Percentiles rank a stretch among this genome's conserved stretches.
Evolutionary conservation across 53 echinoderm and acorn worm species (phyloP).

Genomic region (Echinarachnius parma): DNA sequence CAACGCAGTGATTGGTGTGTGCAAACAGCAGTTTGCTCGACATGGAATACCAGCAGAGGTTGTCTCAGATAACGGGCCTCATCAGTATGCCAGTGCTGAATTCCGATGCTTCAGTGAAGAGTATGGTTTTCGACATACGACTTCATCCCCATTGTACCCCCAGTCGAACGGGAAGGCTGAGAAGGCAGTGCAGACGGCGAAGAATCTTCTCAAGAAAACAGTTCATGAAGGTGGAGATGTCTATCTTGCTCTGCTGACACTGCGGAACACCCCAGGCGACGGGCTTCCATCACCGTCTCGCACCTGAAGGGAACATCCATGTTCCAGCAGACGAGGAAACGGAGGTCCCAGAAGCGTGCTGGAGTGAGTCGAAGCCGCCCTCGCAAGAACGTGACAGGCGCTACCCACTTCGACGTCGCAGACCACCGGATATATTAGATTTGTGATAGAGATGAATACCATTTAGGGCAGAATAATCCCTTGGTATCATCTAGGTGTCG

Average conservation of each 20-base stretch:
- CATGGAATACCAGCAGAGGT: conserved; percentile 50
- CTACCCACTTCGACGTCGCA: too few species aligned
- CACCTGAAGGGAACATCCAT: too few species aligned
- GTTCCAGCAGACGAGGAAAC: too few species aligned
- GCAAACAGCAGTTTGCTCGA: conserved; percentile 58
- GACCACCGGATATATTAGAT: too few species aligned
- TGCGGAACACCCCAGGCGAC: conserved; percentile 42
- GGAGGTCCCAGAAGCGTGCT: too few species aligned
- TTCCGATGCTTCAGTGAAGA: conserved; percentile 40
- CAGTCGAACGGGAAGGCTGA: conserved; percentile 52
- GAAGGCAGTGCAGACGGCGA: conserved; percentile 53
- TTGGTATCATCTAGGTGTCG: too few species aligned
- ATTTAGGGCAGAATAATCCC: too few species aligned
- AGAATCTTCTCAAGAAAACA: conserved; percentile 40
- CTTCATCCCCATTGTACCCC: conserved; percentile 50
- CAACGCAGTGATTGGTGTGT: conserved; percentile 20
- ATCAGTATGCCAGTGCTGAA: conserved; percentile 38
- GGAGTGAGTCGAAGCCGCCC: too few species aligned
- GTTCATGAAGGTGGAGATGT: conserved; percentile 16
- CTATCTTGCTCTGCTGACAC: conserved; percentile 31
- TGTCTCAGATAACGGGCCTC: conserved; percentile 45
- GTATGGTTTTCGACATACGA: conserved; percentile 40
- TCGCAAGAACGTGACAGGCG: too few species aligned
- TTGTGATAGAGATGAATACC: too few species aligned
- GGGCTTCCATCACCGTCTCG: too few species aligned